These are phyloP conservation scores for Etheostoma nigrum DNA, from an alignment of 2,797 vertebrate genomes.

Conservation along the genomic window DNA sequence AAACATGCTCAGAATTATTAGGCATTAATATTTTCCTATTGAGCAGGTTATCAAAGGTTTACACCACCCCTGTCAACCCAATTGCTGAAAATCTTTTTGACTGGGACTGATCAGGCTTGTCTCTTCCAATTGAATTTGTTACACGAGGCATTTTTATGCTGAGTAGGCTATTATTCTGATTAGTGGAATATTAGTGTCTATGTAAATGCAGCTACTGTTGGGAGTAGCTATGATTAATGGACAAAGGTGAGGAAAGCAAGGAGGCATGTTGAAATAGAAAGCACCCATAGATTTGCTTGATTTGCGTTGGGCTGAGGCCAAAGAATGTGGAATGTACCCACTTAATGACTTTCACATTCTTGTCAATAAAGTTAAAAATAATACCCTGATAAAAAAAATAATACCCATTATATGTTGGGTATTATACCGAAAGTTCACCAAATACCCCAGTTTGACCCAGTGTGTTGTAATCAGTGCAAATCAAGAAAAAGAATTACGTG, in stretches of 20 bases:
- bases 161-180: too few species aligned
- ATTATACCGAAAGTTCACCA: not conserved
- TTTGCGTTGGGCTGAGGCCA: not conserved
- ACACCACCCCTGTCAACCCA: too few species aligned
- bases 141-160: too few species aligned
- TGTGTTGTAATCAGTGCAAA: conserved; percentile 11
- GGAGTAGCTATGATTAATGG: not conserved
- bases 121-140: too few species aligned
- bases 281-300: not conserved
- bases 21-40: too few species aligned
- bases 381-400: too few species aligned
- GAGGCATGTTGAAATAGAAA: not conserved
- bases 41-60: too few species aligned
- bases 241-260: not conserved
- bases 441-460: not conserved
- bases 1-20: too few species aligned
- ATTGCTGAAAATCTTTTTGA: too few species aligned
- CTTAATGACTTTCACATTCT: not conserved
- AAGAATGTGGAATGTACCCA: not conserved
- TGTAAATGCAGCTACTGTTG: not conserved
- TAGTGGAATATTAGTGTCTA: too few species aligned
- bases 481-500: not conserved
- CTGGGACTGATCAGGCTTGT: too few species aligned
- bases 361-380: not conserved
- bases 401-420: not conserved